Evolutionary conservation across 1,140 invertebrate species (phyloP).

Genomic region (Drosophila dunni): DNA sequence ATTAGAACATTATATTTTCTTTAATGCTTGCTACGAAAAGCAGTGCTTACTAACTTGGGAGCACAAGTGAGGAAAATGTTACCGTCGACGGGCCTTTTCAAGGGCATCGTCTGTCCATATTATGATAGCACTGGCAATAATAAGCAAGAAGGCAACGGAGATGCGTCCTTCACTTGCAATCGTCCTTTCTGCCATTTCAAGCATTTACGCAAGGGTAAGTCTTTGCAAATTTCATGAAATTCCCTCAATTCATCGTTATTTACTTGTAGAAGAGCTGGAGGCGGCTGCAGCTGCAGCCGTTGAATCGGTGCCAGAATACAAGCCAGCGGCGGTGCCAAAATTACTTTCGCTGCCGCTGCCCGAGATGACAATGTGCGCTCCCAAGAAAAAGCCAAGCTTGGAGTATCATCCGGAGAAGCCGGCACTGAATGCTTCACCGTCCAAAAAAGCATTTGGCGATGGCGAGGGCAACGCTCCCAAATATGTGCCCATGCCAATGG

Average conservation of each 20-base stretch:
- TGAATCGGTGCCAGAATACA: constrained; percentile 60
- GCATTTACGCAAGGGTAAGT: constrained; percentile 89
- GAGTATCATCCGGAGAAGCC: constrained; percentile 82
- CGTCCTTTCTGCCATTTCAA: constrained; percentile 95
- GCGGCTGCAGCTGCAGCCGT: constrained; percentile 16
- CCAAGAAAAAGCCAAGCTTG: constrained; percentile 64
- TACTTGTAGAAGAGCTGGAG: constrained; percentile 67
- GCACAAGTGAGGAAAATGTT: constrained; percentile 87
- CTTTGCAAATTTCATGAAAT: background rate
- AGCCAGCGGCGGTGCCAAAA: constrained; percentile 69
- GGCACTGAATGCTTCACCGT: constrained; percentile 73
- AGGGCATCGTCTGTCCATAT: constrained; percentile 93
- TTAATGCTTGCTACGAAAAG: constrained; percentile 34
- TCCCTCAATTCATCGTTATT: background rate
- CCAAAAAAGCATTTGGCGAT: constrained; percentile 48
- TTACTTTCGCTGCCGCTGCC: constrained; percentile 70
- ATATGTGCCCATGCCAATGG: constrained; percentile 81
- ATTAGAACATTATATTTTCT: constrained; percentile 41
- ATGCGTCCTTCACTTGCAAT: constrained; percentile 87
- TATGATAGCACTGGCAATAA: constrained; percentile 86
- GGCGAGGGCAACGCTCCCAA: constrained; percentile 68
- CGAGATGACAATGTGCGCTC: constrained; percentile 47
- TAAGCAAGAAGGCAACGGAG: constrained; percentile 21
- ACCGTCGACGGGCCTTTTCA: constrained; percentile 93
- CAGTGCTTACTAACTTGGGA: constrained; percentile 15